A percentile compares a stretch with the other conserved stretches of the same genome.
Evolutionary conservation across 2,113 vertebrate species (phyloP).

Genomic region (Saimiri boliviensis): DNA sequence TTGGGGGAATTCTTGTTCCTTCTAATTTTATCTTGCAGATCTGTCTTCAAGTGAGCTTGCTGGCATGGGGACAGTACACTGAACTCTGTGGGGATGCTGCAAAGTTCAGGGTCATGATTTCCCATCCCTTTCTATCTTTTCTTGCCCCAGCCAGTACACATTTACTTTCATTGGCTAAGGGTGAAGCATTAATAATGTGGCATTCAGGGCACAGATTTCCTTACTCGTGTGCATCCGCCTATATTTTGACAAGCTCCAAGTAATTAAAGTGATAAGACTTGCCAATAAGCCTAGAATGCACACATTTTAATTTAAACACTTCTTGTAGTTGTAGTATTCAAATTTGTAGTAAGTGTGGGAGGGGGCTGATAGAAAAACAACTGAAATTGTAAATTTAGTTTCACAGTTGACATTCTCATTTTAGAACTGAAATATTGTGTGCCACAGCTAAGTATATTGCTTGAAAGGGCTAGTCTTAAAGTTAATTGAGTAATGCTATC

Average conservation of each 20-base stretch:
- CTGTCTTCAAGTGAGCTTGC: not conserved
- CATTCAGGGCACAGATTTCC: not conserved
- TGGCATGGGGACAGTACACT: not conserved
- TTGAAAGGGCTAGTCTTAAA: conserved; percentile 43
- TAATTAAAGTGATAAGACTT: conserved; percentile 47
- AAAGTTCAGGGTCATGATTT: fast-evolving
- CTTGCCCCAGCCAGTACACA: not conserved
- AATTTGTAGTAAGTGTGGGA: conserved; percentile 42
- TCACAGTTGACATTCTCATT: conserved; percentile 49
- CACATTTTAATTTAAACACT: conserved; percentile 19
- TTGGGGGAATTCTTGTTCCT: not conserved
- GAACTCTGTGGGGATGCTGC: fast-evolving
- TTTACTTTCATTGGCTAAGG: not conserved
- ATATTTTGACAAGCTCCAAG: conserved; percentile 8
- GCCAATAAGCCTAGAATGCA: conserved; percentile 12
- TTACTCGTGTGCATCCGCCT: not conserved
- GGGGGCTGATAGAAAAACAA: conserved; percentile 18
- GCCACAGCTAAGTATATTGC: not conserved
- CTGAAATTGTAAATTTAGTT: conserved; percentile 46
- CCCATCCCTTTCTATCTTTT: not conserved
- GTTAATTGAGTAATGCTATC: conserved; percentile 59
- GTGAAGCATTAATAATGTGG: not conserved
- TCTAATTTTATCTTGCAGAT: not conserved
- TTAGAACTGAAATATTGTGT: conserved; percentile 24
- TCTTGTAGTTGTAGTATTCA: conserved; percentile 30